Evolutionary conservation across 2,113 vertebrate genomes (phyloP), one percentile per base, ranked within the genome.

Genomic region (Pomatorhinus ruficollis): DNA sequence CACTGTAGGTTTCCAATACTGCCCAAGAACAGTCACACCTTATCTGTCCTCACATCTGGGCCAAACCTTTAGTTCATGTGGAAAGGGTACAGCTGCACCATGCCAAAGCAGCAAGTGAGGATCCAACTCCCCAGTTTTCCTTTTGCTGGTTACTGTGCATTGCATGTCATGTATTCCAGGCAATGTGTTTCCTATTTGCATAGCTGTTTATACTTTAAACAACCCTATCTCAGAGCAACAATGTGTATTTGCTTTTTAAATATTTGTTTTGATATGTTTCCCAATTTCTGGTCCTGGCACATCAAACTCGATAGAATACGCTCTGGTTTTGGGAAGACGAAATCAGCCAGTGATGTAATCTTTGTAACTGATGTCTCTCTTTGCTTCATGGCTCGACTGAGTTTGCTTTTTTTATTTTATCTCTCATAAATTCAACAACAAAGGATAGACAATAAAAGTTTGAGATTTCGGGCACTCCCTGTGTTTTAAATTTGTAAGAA

Each of bases 191-290:
- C 56, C 21, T 95, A 98, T 98, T 98, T 98, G 94, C 81, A 75
- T 97, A 95, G 96, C 93, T 97, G 97, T 97, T 98, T 97, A 95
- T 97, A 92, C 97, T 98, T 97, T 97, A 98, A 97, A 97, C 97
- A 97, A 96, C 97, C 95, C 96, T 98, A 97, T 97, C 97, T 97
- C 90, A 88, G 95, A 97, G 96, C 80, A 98, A 98, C 92, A 98
- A 96, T 93, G 94, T 90, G 96, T 97, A 96, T 93, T 98, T 97
- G 96, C 96, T 95, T 97, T 97, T 95, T 90, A 93, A 97, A 97
- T 97, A 98, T 98, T 98, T 98, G 96, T 98, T 97, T 98, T 98
- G 97, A 97, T 98, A 95, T 83, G 87, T 94, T 97, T 98, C 97
- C 97, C 96, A 95, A 93, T 98, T 97, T 98, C 56, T 97, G 93